These are phyloP conservation scores for Phoxinus phoxinus DNA, from an alignment of 2,113 vertebrate species.

Conservation along the genomic window DNA sequence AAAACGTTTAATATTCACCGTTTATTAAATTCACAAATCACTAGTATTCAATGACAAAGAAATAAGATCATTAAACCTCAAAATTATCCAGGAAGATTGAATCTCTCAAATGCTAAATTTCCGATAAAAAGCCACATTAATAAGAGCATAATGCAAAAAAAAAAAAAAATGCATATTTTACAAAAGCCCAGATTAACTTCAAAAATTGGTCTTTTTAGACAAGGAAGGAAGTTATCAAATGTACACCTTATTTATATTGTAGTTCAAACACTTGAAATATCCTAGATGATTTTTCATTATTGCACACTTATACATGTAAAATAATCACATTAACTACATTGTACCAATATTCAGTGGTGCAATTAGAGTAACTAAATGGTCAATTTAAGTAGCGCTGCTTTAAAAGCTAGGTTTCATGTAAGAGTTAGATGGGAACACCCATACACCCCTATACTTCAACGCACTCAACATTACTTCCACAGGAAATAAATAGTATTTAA, in stretches of 20 bases:
- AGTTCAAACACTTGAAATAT: background rate
- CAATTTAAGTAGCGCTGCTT: background rate
- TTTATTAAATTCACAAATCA: background rate
- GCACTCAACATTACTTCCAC: background rate
- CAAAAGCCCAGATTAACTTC: background rate
- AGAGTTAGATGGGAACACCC: background rate
- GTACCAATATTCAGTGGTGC: background rate
- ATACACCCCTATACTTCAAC: conserved; percentile 16
- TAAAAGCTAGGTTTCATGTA: background rate
- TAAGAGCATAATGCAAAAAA: background rate
- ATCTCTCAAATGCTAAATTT: background rate
- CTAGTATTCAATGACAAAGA: background rate
- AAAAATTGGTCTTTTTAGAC: background rate
- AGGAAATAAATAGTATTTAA: conserved; percentile 14
- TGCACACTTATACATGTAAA: background rate
- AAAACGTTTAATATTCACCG: background rate
- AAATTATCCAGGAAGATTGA: background rate
- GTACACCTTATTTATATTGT: too few relatives aligned
- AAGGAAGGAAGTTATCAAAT: too few relatives aligned
- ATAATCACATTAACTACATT: background rate
- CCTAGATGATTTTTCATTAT: background rate
- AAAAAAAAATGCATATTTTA: background rate
- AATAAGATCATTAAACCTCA: background rate
- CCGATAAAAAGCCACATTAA: background rate
- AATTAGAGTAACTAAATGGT: background rate